These are phyloP conservation scores for Drosophila pallidifrons DNA, from an alignment of 1,140 invertebrate genomes.

Conservation along the genomic window DNA sequence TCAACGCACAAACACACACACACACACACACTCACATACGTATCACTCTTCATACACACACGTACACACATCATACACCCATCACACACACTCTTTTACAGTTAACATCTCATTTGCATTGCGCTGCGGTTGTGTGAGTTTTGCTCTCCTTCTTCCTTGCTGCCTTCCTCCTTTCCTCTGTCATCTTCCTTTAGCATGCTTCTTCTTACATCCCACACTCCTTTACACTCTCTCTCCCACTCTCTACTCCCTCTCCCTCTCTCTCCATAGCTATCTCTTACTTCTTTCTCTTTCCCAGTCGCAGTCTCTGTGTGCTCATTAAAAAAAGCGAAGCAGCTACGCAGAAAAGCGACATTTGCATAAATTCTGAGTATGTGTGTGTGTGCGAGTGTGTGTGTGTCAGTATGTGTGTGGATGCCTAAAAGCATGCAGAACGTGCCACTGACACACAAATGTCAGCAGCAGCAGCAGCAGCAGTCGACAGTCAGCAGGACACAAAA, in stretches of 20 bases:
- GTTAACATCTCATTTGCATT: slow-evolving; percentile 46
- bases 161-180: neutral
- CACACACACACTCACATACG: slow-evolving; percentile 3
- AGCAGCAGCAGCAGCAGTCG: slow-evolving; percentile 35
- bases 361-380: slow-evolving; percentile 45
- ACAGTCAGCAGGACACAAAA: slow-evolving; percentile 30
- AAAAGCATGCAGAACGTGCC: slow-evolving; percentile 73
- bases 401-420: slow-evolving; percentile 28
- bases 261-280: neutral
- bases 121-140: slow-evolving; percentile 27
- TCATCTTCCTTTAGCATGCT: too few species aligned
- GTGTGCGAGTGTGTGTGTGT: neutral
- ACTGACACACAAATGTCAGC: slow-evolving; percentile 74
- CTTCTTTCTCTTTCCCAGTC: slow-evolving; percentile 14
- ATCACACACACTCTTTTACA: neutral
- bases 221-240: neutral
- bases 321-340: slow-evolving; percentile 77
- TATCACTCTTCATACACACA: slow-evolving; percentile 15
- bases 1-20: slow-evolving; percentile 20
- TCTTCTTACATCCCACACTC: neutral
- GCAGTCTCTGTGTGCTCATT: slow-evolving; percentile 65
- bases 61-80: neutral
- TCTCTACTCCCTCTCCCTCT: neutral
- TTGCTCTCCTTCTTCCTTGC: neutral
- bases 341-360: slow-evolving; percentile 77